Base-by-base conservation (phyloP, 2,113 vertebrate species). In the Mesoclemmys tuberculata region DNA sequence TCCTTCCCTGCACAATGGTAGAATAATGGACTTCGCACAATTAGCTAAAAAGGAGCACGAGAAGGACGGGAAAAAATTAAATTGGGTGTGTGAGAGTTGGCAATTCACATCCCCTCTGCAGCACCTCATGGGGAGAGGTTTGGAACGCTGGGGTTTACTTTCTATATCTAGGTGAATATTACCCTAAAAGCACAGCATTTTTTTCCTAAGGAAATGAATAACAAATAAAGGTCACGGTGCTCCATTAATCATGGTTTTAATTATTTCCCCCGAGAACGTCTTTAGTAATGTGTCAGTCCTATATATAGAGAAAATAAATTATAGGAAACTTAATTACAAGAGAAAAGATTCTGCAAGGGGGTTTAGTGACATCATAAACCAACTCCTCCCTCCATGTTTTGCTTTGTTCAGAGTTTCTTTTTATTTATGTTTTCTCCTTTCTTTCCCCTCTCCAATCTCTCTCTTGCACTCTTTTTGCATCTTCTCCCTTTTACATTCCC, bases 191-290 rank as follows among this genome's bases (percentile, higher is more conserved):
- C 14, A 1, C 49, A 97, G 95, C 29, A 75, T 95, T 96, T 96
- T 96, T 93, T 95, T 86, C 77, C 85, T 93, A 71, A 85, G 97
- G 93, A 96, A 97, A 97, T 84, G 90, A 96, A 95, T 88, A 90
- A 94, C 85, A 89, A 86, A 97, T 98, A 96, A 94, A 6, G 71
- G 94, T 85, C 89, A 89, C 7, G 93, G 91, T 88, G 49, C 80
- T 94, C 90, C 58, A 95, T 94, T 98, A 97, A 97, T 97, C 97
- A 96, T 93, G 94, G 74, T 93, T 96, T 96, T 96, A 97, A 94
- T 97, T 68, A 95, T 97, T 97, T 97, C 96, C 95, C 97, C 84
- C 61, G 95, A 97, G 96, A 87, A 91, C 85, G 79, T 48, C 51
- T 96, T 97, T 91, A 84, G 56, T 97, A 95, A 87, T 80, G 68